Base-by-base conservation (phyloP, 2,888 invertebrate genomes). In the Punctoribates punctum region DNA sequence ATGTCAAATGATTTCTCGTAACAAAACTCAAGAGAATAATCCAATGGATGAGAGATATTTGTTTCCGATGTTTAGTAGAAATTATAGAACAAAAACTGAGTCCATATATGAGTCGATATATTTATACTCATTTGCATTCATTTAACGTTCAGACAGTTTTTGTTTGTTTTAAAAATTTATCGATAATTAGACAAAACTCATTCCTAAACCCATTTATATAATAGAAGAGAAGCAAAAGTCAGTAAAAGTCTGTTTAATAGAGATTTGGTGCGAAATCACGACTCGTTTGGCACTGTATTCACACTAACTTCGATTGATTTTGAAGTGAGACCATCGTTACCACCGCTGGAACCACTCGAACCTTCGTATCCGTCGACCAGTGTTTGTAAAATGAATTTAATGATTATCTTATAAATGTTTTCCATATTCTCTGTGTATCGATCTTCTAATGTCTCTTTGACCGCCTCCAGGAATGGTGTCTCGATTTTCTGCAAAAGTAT, bases 371-470 rank as follows among this genome's bases (percentile, higher is more conserved):
- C 94, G 79, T 89, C 89, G 74, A 91, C 88, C 79, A 94, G 85
- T 78, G 92, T 93, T 83, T 92, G 90, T 81, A 95, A 88, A 81
- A 95, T 93, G 83, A 94, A 92, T 83, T 90, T 90, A 82, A 94
- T 94, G 75, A 93, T 92, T 80, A 91, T 87, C 84, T 90, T 90
- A 88, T 95, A 95, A 82, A 94, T 92, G 81, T 89, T 90, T 83
- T 93, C 92, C 80, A 95, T 91, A 85, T 94, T 93, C 74, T 91
- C 90, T 13, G 94, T 92, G 85, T 92, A 94, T 79, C 94, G 88
- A 80, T 94, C 94, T 4, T 92, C 93, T 48, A 95, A 86, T 0
- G 94, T 94, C 79, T 89, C 88, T 83, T 91, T 89, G 13, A 94
- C 94, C 0, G 95, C 92, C 82, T 90, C 88, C 81, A 95, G 85